These are phyloP conservation scores for Phoronis australis DNA, from an alignment of 2,888 invertebrate species.

Conservation along the genomic window DNA sequence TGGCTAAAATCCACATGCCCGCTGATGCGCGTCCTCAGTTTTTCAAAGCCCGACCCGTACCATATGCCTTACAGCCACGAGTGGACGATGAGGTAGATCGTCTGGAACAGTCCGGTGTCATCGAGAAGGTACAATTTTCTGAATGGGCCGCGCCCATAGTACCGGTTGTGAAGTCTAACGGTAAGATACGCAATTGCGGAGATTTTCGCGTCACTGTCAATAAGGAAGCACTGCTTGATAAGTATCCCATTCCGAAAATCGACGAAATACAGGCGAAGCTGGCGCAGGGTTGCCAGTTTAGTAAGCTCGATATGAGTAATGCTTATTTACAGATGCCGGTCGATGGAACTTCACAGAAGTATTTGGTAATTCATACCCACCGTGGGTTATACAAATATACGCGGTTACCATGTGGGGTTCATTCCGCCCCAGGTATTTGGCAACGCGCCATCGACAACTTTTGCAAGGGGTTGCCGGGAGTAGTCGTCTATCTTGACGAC, in stretches of 20 bases:
- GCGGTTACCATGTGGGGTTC: conserved; percentile 21
- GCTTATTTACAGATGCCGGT: conserved; percentile 5
- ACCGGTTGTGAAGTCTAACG: conserved; percentile 12
- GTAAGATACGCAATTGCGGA: conserved; percentile 13
- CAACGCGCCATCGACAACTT: too few species aligned
- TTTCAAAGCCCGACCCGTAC: conserved; percentile 10
- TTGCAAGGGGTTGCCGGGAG: too few species aligned
- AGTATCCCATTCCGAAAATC: conserved; percentile 21
- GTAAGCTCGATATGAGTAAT: conserved; percentile 9
- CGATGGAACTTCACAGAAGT: too few species aligned
- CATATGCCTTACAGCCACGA: conserved; percentile 8
- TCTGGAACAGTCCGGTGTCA: conserved; percentile 9
- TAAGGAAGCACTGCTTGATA: too few species aligned
- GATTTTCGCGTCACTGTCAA: conserved; percentile 16
- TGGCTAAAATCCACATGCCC: conserved; percentile 1
- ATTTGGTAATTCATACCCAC: too few species aligned
- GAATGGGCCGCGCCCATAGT: conserved; percentile 18
- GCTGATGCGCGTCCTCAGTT: too few species aligned
- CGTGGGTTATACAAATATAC: conserved; percentile 5
- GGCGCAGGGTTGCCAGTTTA: conserved; percentile 1
- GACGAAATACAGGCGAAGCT: conserved; percentile 20
- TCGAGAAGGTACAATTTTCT: conserved; percentile 12
- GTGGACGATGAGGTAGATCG: conserved; percentile 7
- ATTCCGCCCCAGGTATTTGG: conserved; percentile 35
- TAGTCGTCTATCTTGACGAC: too few species aligned